Conservation (phyloP, 2,113 vertebrate species). For the Rhea pennata region DNA sequence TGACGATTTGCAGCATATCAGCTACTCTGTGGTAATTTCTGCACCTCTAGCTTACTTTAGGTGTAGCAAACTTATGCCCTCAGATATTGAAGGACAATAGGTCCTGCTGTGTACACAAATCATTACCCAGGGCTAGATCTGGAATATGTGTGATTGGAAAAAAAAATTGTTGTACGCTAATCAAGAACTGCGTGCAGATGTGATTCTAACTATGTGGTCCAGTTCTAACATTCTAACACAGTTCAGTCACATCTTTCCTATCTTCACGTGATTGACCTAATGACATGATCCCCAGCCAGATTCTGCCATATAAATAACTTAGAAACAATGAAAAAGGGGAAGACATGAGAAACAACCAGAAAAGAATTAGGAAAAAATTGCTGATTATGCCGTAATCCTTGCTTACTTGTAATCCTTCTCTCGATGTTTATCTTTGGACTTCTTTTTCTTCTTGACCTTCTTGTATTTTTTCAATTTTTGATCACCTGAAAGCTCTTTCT, state of each 20-base stretch:
- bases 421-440: constrained; percentile 88
- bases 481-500: constrained; percentile 60
- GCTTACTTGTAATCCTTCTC: constrained; percentile 82
- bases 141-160: neutral
- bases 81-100: neutral
- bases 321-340: constrained; percentile 21
- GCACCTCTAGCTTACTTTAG: constrained; percentile 8
- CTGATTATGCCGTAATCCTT: constrained; percentile 37
- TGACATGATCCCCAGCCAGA: neutral
- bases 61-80: constrained; percentile 4
- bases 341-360: constrained; percentile 34
- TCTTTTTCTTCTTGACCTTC: constrained; percentile 94
- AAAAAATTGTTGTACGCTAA: neutral
- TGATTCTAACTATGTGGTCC: neutral
- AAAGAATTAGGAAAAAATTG: constrained; percentile 30
- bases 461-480: constrained; percentile 83
- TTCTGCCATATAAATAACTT: neutral
- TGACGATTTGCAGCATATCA: constrained; percentile 5
- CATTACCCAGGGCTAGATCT: neutral
- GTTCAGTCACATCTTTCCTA: constrained; percentile 1
- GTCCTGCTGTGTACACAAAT: neutral
- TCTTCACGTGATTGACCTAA: neutral
- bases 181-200: neutral
- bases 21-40: constrained; percentile 5
- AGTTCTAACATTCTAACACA: constrained; percentile 19